Evolutionary conservation across 2,797 vertebrate species (phyloP).

Genomic region (Rhodeus uyekii): DNA sequence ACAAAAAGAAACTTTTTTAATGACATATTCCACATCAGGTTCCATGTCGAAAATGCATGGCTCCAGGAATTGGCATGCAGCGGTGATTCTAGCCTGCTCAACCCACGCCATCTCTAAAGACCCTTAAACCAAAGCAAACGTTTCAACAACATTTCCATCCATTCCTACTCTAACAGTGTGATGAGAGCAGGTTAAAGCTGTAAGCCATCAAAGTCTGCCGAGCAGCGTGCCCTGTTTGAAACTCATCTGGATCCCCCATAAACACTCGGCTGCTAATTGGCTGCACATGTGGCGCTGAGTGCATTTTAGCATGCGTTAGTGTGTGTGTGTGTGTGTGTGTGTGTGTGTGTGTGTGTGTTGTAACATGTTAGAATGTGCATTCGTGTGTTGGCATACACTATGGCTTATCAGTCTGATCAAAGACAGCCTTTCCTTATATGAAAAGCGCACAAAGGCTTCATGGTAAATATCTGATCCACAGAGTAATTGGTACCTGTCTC

Average conservation of each 20-base stretch:
- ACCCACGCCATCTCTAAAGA: conserved; percentile 25
- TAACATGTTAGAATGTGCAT: conserved; percentile 37
- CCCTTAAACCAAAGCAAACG: conserved; percentile 46
- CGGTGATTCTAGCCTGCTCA: conserved; percentile 24
- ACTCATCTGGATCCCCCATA: conserved; percentile 63
- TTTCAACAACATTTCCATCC: conserved; percentile 47
- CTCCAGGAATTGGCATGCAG: conserved; percentile 15
- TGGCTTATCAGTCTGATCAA: conserved; percentile 61
- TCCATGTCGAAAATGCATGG: conserved; percentile 35
- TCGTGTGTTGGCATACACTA: conserved; percentile 56
- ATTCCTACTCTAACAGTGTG: conserved; percentile 37
- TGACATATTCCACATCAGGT: conserved; percentile 44
- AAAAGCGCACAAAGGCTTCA: conserved; percentile 51
- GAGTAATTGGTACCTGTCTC: conserved; percentile 67
- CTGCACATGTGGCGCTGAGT: conserved; percentile 57
- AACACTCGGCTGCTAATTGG: conserved; percentile 63
- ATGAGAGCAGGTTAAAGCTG: conserved; percentile 55
- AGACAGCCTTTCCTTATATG: conserved; percentile 55
- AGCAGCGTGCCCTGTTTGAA: conserved; percentile 49
- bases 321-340: conserved; percentile 21
- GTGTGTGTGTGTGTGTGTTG: conserved; percentile 20
- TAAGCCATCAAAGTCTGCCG: conserved; percentile 55
- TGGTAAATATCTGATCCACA: conserved; percentile 64
- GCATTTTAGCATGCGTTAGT: conserved; percentile 45
- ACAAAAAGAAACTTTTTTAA: conserved; percentile 45